A percentile compares a stretch with the other conserved stretches of the same genome.
Conservation (phyloP, 30 jellyfish, hydroid and myxozoan genomes). For the Turritopsis dohrnii region DNA sequence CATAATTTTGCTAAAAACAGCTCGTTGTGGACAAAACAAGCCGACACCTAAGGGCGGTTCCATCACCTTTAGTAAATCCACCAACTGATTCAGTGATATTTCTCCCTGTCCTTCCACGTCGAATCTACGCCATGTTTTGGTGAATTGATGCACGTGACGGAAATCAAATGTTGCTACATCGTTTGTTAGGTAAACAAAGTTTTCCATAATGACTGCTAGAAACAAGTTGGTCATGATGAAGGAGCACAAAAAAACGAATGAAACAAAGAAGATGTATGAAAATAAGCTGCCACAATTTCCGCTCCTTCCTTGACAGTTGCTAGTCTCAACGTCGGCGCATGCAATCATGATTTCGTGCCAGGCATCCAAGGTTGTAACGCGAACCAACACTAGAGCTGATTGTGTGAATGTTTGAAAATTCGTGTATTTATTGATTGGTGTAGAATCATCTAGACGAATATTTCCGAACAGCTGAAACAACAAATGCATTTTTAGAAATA, state of each 20-base stretch:
- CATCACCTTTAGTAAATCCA: conserved; percentile 34
- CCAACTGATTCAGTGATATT: conserved; percentile 20
- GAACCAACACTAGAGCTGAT: conserved; percentile 49
- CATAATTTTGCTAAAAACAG: conserved; percentile 42
- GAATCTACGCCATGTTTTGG: conserved; percentile 37
- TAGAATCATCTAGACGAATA: neutral
- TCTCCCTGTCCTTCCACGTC: conserved; percentile 34
- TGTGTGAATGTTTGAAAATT: conserved; percentile 55
- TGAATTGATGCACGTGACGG: conserved; percentile 51
- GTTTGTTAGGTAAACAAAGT: conserved; percentile 63
- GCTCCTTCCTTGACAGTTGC: conserved; percentile 39
- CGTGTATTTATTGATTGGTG: conserved; percentile 16
- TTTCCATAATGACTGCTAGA: conserved; percentile 85
- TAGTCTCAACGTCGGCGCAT: conserved; percentile 47
- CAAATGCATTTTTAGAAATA: too few species aligned
- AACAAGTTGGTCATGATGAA: conserved; percentile 61
- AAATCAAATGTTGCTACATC: conserved; percentile 51
- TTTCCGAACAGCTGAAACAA: conserved; percentile 24
- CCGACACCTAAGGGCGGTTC: conserved; percentile 92
- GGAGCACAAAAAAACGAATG: conserved; percentile 65
- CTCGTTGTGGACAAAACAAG: conserved; percentile 56
- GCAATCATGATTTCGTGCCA: conserved; percentile 68
- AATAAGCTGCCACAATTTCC: conserved; percentile 59
- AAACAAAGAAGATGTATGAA: conserved; percentile 51
- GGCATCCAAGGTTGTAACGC: conserved; percentile 75